Evolutionary conservation across 2,888 invertebrate species (phyloP), one percentile per base, ranked within the genome.

Genomic region (Lamellibrachia columna): DNA sequence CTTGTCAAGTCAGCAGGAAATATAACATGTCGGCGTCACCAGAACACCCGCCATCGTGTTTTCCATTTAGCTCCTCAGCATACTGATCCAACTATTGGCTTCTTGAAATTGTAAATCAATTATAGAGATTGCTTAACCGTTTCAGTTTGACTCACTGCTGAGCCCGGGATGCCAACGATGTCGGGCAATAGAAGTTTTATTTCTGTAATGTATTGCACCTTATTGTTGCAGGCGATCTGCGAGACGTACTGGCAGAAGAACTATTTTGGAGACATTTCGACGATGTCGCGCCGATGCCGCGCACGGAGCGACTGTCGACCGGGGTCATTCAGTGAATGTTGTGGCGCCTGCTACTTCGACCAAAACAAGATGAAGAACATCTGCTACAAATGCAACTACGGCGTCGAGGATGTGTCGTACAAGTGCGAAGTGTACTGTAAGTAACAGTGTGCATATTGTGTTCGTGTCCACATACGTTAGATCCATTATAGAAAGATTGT

Each of bases 141-240:
- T 40, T 40, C 40, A 0, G 40, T 40, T 40, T 40, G 40, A 40
- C 40, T 40, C 40, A 40, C 40, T 40, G 40, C 40, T 40, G 40
- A 40, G 40, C 40, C 40, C 40, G 40, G 40, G 40, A 40, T 40
- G 40, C 40, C 40, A 40, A 40, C 40, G 40, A 40, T 40, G 40
- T 40, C 40, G 40, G 40, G 40, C 40, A 40, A 40, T 40, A 40
- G 40, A 40, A 40, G 40, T 40, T 40, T 40, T 40, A 40, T 40
- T 40, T 40, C 40, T 40, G 40, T 40, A 40, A 22, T 75, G 75
- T n/a, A 6, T 22, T 75, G n/a, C 40, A 40, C 40, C 40, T 40
- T 40, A 11, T 40, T 40, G 40, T 40, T 75, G 75, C 91, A 91
- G 91, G 91, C 52, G 52, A 28, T 91, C 91, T 91, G 91, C 91